Conservation (phyloP, 2,888 invertebrate genomes). For the Euspilapteryx auroguttella region DNA sequence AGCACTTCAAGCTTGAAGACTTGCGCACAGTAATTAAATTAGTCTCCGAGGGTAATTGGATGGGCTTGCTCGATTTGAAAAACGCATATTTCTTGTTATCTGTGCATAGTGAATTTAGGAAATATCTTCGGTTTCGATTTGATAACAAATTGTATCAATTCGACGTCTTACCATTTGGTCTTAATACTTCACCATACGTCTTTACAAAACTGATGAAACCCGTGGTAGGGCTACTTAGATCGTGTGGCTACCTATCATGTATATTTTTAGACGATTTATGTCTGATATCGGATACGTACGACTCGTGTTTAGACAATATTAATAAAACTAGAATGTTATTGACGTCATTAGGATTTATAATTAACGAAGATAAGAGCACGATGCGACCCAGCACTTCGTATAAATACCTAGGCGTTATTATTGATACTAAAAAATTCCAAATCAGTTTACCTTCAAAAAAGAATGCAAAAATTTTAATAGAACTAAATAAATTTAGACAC, state of each 20-base stretch:
- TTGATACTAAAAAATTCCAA: background rate
- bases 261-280: background rate
- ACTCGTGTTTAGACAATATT: background rate
- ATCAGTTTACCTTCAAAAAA: background rate
- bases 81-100: background rate
- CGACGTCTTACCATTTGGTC: background rate
- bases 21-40: background rate
- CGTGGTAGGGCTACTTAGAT: background rate
- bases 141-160: slow-evolving; percentile 1
- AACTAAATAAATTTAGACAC: background rate
- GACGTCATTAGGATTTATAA: background rate
- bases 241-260: background rate
- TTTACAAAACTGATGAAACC: slow-evolving; percentile 2
- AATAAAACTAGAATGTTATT: background rate
- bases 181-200: background rate
- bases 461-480: background rate
- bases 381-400: background rate
- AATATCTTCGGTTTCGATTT: background rate
- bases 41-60: background rate
- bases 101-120: background rate
- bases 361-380: background rate
- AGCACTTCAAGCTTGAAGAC: background rate
- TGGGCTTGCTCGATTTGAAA: background rate
- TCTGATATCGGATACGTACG: background rate
- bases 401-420: background rate